These are phyloP conservation scores for Zophobas atratus DNA, from an alignment of 1,140 invertebrate species.

Conservation along the genomic window DNA sequence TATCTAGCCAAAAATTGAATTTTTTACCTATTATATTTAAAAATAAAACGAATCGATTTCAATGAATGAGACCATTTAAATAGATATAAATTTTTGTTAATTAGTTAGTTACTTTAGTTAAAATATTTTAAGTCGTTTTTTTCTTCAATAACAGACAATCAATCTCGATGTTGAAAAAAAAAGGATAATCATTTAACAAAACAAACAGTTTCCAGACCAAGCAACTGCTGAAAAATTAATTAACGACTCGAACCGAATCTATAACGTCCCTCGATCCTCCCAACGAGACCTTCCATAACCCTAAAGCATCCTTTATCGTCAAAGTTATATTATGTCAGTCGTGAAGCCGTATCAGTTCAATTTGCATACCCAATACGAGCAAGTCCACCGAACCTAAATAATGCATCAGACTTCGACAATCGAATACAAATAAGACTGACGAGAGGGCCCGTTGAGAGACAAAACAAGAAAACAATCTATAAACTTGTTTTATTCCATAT, in stretches of 20 bases:
- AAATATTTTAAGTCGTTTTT: no score
- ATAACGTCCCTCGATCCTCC: not conserved
- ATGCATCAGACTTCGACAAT: conserved; percentile 52
- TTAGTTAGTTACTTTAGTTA: no score
- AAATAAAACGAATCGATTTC: no score
- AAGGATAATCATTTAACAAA: no score
- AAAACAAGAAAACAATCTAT: conserved; percentile 55
- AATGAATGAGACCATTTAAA: no score
- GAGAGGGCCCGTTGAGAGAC: conserved; percentile 11
- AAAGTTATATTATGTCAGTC: conserved; percentile 28
- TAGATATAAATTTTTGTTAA: no score
- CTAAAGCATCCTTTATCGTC: conserved; percentile 18
- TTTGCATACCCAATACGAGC: conserved; percentile 51
- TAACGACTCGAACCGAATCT: conserved; percentile 1
- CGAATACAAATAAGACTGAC: conserved; percentile 47
- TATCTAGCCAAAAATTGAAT: no score
- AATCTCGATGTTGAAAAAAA: no score
- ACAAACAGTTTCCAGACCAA: not conserved
- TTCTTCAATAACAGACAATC: no score
- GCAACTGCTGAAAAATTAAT: not conserved
- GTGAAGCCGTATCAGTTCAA: conserved; percentile 37
- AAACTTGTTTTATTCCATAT: conserved; percentile 56
- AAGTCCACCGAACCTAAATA: conserved; percentile 49
- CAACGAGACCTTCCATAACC: conserved; percentile 3
- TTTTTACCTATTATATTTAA: no score